Conservation (phyloP, 2,113 vertebrate species). For the Neogobius melanostomus region DNA sequence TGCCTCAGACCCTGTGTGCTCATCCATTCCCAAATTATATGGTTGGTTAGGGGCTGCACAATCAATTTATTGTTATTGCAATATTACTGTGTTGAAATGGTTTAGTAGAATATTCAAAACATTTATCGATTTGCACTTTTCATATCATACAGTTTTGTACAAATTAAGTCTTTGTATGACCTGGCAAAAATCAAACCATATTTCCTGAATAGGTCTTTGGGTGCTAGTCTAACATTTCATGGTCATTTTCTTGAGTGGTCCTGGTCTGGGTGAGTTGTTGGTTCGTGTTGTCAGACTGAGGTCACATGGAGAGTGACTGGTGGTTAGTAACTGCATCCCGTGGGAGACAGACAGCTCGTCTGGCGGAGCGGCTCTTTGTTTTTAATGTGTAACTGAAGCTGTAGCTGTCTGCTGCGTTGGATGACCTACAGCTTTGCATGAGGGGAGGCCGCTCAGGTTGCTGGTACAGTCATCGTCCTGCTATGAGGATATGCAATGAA, state of each 20-base stretch:
- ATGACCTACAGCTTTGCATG: conserved; percentile 43
- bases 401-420: conserved; percentile 50
- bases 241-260: neutral
- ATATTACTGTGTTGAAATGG: too few relatives aligned
- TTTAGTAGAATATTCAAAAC: too few relatives aligned
- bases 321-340: conserved; percentile 30
- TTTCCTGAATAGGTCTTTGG: neutral
- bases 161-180: too few relatives aligned
- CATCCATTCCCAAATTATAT: too few relatives aligned
- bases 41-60: too few relatives aligned
- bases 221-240: neutral
- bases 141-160: too few relatives aligned
- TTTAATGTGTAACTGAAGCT: conserved; percentile 56
- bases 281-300: conserved; percentile 31
- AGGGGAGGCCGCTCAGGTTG: conserved; percentile 51
- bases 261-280: conserved; percentile 13
- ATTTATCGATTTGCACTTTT: neutral
- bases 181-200: neutral
- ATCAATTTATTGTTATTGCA: too few relatives aligned
- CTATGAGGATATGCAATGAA: neutral
- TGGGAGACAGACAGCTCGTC: conserved; percentile 47
- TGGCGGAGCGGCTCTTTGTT: conserved; percentile 55
- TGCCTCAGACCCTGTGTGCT: too few relatives aligned
- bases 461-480: conserved; percentile 12
- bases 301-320: conserved; percentile 21